phyloP scores from a whole-genome alignment of 2,888 invertebrate species.

The Epirrhoe alternata region DNA sequence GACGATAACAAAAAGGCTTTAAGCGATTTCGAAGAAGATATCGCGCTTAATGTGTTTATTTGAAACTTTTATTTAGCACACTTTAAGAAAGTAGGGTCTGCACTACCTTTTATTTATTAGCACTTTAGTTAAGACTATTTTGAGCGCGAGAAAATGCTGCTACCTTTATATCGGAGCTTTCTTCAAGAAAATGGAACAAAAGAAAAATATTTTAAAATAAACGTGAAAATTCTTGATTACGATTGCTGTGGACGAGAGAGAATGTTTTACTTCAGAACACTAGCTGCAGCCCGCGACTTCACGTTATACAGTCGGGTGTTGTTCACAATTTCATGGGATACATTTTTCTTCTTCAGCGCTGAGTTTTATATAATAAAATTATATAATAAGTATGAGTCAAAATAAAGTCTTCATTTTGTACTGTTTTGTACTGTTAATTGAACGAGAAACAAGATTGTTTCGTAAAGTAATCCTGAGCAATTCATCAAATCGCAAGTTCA shows the following conservation, averaged over 20 bases:
- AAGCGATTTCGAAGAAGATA: constrained; percentile 26
- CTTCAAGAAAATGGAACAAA: background rate
- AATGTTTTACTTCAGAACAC: background rate
- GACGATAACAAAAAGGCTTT: constrained; percentile 23
- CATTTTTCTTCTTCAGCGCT: too few species aligned
- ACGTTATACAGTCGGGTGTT: too few species aligned
- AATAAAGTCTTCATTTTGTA: too few species aligned
- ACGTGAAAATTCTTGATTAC: background rate
- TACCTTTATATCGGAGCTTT: background rate
- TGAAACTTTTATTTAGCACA: constrained; percentile 21
- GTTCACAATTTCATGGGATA: too few species aligned
- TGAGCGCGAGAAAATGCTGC: background rate
- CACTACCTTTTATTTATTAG: constrained; percentile 18
- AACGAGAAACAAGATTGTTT: too few species aligned
- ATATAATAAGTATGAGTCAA: too few species aligned
- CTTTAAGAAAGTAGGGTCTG: constrained; percentile 5
- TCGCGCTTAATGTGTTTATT: constrained; percentile 30
- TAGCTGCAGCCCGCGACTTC: background rate
- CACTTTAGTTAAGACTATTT: constrained; percentile 7
- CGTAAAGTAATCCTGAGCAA: too few species aligned
- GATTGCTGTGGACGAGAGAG: background rate
- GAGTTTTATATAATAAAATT: too few species aligned
- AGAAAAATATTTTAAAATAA: background rate
- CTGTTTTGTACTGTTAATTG: too few species aligned
- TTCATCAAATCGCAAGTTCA: too few species aligned